Conservation (phyloP, 2,113 vertebrate species). For the Tragulus kanchil region DNA sequence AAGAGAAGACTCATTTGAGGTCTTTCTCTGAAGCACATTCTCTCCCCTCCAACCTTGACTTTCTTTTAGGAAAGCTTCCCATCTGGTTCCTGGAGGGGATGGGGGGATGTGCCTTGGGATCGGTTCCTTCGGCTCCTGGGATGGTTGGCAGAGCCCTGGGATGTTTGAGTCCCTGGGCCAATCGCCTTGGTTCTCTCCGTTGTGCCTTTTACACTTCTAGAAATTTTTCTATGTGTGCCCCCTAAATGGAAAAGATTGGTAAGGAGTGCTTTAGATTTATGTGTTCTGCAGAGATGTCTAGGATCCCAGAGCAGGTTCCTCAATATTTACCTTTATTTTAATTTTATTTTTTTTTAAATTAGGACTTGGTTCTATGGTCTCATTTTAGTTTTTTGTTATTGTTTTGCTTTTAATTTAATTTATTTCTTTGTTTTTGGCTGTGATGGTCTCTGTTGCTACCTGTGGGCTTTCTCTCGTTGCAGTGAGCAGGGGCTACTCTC, state of each 20-base stretch:
- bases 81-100: not conserved
- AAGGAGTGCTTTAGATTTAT: not conserved
- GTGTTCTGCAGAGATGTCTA: not conserved
- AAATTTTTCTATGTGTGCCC: not conserved
- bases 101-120: not conserved
- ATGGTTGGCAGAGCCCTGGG: not conserved
- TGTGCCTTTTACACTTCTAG: not conserved
- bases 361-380: too few relatives aligned
- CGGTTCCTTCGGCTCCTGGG: not conserved
- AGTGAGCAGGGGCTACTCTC: too few relatives aligned
- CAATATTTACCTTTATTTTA: not conserved
- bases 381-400: too few relatives aligned
- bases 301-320: conserved; percentile 5
- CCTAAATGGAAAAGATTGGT: not conserved
- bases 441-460: too few relatives aligned
- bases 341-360: too few relatives aligned
- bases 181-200: not conserved
- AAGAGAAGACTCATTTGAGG: not conserved
- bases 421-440: too few relatives aligned
- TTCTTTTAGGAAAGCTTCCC: not conserved
- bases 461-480: too few relatives aligned
- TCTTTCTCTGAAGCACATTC: not conserved
- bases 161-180: not conserved
- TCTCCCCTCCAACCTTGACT: not conserved
- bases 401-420: too few relatives aligned